Evolutionary conservation across 2,797 vertebrate genomes (phyloP).

Genomic region (Alca torda): DNA sequence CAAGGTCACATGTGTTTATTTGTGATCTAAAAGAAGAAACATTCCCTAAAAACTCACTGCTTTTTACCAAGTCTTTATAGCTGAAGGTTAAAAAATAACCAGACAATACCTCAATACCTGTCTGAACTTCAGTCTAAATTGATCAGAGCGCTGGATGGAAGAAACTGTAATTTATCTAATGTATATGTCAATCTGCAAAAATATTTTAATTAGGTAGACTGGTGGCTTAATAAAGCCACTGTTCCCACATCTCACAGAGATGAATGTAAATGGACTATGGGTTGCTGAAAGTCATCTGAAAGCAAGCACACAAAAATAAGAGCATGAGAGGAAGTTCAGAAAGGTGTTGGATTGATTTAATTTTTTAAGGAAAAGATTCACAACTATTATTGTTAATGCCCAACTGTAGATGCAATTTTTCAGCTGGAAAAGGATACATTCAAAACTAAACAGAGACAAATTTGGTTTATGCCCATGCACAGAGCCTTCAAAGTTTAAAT

Average conservation of each 20-base stretch:
- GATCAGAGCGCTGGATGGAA: background rate
- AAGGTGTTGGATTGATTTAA: background rate
- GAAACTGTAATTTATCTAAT: background rate
- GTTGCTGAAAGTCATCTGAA: background rate
- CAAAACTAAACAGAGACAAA: background rate
- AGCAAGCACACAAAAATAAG: background rate
- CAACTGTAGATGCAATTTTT: background rate
- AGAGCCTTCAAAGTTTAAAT: background rate
- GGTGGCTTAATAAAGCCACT: background rate
- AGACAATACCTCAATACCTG: background rate
- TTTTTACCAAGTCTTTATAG: background rate
- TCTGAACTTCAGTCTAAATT: background rate
- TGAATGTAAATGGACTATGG: background rate
- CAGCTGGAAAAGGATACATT: background rate
- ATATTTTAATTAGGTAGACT: background rate
- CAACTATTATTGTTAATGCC: background rate
- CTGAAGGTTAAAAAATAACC: conserved; percentile 2
- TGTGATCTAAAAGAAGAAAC: background rate
- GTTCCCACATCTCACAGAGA: background rate
- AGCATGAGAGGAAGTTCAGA: background rate
- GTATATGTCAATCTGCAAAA: background rate
- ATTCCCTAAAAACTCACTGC: background rate
- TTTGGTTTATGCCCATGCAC: background rate
- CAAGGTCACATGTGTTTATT: background rate
- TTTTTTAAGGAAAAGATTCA: background rate